Conservation (phyloP, 2,113 vertebrate genomes). For the Regulus satrapa region DNA sequence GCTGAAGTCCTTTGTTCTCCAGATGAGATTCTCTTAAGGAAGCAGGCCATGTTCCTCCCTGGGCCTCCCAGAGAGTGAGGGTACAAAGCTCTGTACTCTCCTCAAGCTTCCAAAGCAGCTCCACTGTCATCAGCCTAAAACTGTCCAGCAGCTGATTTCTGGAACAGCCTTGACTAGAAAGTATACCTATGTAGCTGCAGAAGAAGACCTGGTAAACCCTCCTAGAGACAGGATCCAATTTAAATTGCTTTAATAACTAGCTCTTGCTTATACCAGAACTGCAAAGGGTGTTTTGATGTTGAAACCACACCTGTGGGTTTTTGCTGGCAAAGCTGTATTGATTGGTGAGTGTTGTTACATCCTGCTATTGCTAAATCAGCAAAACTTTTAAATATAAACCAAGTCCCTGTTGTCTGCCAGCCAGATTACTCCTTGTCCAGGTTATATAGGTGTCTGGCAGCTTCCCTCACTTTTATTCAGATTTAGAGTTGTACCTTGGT, state of each 20-base stretch:
- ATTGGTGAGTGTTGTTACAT: not conserved
- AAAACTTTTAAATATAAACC: not conserved
- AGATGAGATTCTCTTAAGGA: not conserved
- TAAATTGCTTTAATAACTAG: not conserved
- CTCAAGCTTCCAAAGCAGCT: not conserved
- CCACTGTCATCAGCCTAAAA: not conserved
- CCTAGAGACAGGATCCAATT: not conserved
- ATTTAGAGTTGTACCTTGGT: not conserved
- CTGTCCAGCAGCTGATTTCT: not conserved
- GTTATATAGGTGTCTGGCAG: not conserved
- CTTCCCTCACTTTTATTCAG: not conserved
- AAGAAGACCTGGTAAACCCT: not conserved
- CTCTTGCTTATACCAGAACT: not conserved
- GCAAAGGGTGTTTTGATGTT: not conserved
- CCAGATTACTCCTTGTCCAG: not conserved
- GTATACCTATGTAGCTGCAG: not conserved
- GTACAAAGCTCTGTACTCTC: not conserved
- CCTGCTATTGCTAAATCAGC: not conserved
- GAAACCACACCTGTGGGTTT: not conserved
- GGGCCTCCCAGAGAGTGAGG: not conserved
- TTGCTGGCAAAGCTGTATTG: not conserved
- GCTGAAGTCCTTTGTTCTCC: slow-evolving; percentile 33
- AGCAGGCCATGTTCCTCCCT: not conserved
- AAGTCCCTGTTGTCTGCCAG: fast-evolving
- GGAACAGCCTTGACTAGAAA: not conserved